Percentiles rank a stretch among this genome's conserved stretches.
phyloP scores from a whole-genome alignment of 2,888 invertebrate genomes.

The Platycnemis pennipes region DNA sequence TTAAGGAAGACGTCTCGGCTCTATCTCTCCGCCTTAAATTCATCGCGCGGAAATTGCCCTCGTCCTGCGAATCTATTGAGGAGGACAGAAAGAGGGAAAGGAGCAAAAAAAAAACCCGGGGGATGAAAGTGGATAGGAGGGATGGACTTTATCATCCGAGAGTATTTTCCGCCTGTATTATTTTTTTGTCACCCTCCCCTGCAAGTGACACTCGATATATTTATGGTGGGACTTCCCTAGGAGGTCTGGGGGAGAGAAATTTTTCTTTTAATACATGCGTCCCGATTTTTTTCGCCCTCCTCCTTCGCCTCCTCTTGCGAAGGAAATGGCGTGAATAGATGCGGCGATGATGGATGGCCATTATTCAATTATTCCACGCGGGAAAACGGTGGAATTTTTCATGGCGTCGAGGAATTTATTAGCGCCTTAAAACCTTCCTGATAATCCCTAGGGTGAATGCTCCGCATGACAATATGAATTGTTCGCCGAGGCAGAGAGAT shows the following conservation, averaged over 20 bases:
- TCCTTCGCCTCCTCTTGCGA: neutral
- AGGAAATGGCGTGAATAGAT: neutral
- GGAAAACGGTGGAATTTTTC: neutral
- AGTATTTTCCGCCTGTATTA: neutral
- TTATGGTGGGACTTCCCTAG: neutral
- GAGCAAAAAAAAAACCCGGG: neutral
- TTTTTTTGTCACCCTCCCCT: constrained; percentile 6
- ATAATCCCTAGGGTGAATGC: neutral
- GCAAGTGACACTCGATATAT: neutral
- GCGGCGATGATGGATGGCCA: neutral
- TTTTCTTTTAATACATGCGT: no score
- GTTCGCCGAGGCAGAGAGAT: no score
- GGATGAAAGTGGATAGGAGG: no score
- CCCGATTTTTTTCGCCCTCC: neutral
- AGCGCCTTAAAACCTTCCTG: constrained; percentile 2
- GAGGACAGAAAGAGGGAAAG: neutral
- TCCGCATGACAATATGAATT: neutral
- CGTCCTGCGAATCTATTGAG: neutral
- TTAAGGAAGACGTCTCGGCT: neutral
- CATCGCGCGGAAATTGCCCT: constrained; percentile 2
- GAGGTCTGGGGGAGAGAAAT: neutral
- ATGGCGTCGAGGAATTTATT: constrained; percentile 11
- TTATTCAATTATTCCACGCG: neutral
- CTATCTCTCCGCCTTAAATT: neutral
- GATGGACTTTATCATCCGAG: neutral